Base-by-base conservation (phyloP, 2,113 vertebrate genomes). In the Crotophaga sulcirostris region DNA sequence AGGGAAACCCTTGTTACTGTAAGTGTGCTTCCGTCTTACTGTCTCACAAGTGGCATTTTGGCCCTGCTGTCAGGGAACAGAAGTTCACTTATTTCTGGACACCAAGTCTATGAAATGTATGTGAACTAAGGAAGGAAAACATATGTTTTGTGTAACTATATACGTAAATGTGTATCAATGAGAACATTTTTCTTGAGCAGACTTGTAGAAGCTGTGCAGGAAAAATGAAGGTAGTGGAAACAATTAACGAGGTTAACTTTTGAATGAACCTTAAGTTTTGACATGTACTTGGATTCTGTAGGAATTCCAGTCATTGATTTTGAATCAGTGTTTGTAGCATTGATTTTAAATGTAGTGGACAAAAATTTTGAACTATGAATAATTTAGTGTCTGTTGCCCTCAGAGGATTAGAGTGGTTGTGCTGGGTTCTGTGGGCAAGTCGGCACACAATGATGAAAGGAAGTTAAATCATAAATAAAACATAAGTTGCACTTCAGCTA, bases 381-480 rank as follows among this genome's bases (percentile, higher is more conserved):
- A 89, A 93, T 97, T 96, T 85, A 94, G 45, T 64, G 92, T 73
- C 60, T 87, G 16, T 90, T 93, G 54, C 88, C 66, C 34, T 92
- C 72, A 79, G 68, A 89, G 89, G 64, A 96, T 96, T 96, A 63
- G 92, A 95, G 76, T 89, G 89, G 74, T 87, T 83, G 80, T 94
- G 40, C 88, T 94, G 63, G 60, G 83, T 94, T 94, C 79, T 84
- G 68, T 94, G 81, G 95, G 95, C 75, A 93, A 92, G 92, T 84
- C 93, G 84, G 75, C 91, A 95, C 80, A 89, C 79, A 95, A 60
- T 92, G 82, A 92, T 92, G 49, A 93, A 96, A 90, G 62, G 69
- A 95, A 93, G 88, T 96, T 96, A 95, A 96, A 96, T 94, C 94
- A 94, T 96, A 85, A 96, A 96, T 97, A 96, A 97, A 96, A 91